These are phyloP conservation scores for Ammospiza nelsoni DNA, from an alignment of 2,113 vertebrate species.

Conservation along the genomic window DNA sequence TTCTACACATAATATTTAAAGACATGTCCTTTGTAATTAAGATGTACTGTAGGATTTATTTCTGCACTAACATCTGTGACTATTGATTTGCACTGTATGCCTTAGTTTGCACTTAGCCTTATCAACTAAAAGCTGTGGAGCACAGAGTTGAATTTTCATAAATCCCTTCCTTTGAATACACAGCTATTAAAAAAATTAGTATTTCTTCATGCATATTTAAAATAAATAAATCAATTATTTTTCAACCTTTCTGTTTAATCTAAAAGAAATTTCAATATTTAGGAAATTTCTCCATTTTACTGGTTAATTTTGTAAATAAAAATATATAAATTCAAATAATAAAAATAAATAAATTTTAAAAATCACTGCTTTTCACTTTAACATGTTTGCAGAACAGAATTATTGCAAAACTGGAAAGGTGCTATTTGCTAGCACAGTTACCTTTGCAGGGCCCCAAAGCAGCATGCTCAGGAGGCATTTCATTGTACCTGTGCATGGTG, in stretches of 20 bases:
- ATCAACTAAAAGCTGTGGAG: not conserved
- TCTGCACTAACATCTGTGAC: not conserved
- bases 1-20: not conserved
- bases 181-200: not conserved
- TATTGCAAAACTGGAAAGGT: not conserved
- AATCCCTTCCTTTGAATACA: not conserved
- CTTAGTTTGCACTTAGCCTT: not conserved
- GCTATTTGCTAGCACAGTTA: not conserved
- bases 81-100: not conserved
- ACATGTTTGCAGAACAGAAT: not conserved
- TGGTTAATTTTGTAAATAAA: not conserved
- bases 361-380: not conserved
- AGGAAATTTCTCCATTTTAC: not conserved
- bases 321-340: not conserved
- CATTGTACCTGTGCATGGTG: conserved; percentile 18
- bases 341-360: not conserved
- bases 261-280: not conserved
- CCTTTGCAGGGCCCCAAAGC: not conserved
- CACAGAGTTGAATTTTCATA: not conserved
- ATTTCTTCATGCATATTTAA: not conserved
- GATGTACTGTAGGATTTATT: not conserved
- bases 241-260: not conserved
- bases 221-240: not conserved
- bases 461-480: not conserved
- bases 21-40: not conserved